Percentiles rank a stretch among this genome's conserved stretches.
Evolutionary conservation across 2,113 vertebrate genomes (phyloP).

Genomic region (Erythrolamprus reginae): DNA sequence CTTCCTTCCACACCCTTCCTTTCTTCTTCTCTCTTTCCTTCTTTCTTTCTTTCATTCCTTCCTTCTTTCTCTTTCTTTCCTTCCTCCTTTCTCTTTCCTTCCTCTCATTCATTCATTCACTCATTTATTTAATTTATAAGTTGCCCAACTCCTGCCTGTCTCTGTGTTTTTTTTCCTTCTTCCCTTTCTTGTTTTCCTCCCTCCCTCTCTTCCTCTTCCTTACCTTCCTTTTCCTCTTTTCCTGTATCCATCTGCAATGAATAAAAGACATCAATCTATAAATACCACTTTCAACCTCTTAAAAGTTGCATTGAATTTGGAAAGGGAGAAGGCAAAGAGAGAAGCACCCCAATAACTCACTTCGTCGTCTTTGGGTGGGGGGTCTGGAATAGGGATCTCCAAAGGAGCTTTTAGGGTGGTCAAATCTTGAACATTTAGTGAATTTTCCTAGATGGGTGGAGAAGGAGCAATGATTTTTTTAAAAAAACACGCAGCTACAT

Average conservation of each 20-base stretch:
- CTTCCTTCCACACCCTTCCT: too few relatives aligned
- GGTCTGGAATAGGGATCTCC: constrained; percentile 88
- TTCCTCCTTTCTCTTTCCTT: constrained; percentile 53
- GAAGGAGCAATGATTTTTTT: neutral
- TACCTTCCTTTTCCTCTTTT: neutral
- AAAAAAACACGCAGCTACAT: neutral
- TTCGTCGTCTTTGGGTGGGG: constrained; percentile 79
- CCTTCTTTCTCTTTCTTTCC: too few relatives aligned
- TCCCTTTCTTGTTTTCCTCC: constrained; percentile 4
- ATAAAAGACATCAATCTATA: neutral
- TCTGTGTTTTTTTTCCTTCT: constrained; percentile 70
- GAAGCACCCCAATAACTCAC: constrained; percentile 45
- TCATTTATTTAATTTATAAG: too few relatives aligned
- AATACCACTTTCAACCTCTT: neutral
- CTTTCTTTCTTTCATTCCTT: too few relatives aligned
- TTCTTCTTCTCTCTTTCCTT: too few relatives aligned
- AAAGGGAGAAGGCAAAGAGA: accelerated
- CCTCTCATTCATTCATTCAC: too few relatives aligned
- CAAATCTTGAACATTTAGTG: constrained; percentile 71
- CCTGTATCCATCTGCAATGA: constrained; percentile 78
- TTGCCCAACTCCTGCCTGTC: too few relatives aligned
- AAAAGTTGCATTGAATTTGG: neutral
- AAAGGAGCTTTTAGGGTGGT: constrained; percentile 72
- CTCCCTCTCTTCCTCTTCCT: neutral
- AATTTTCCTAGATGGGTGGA: constrained; percentile 66